Evolutionary conservation across 1,140 invertebrate species (phyloP).

Genomic region (Hyles vespertilio): DNA sequence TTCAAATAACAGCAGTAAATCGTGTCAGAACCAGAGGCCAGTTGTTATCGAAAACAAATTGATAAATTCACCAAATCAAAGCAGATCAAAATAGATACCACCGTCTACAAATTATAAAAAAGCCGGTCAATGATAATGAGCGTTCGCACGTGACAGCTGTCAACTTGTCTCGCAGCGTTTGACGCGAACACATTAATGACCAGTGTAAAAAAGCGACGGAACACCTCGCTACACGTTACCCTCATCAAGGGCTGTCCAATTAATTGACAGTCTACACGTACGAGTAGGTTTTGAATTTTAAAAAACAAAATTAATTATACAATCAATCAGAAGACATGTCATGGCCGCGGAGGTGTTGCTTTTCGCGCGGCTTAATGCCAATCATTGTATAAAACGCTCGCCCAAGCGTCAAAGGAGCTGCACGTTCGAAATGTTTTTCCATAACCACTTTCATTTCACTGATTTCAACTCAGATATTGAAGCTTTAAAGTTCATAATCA

Average conservation of each 20-base stretch:
- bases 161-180: slow-evolving; percentile 35
- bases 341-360: slow-evolving; percentile 59
- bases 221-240: slow-evolving; percentile 45
- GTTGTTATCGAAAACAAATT: no score
- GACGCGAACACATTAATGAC: slow-evolving; percentile 40
- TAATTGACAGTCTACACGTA: slow-evolving; percentile 61
- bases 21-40: no score
- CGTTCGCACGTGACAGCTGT: slow-evolving; percentile 45
- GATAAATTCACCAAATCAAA: no score
- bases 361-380: slow-evolving; percentile 64
- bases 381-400: slow-evolving; percentile 62
- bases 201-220: slow-evolving; percentile 44
- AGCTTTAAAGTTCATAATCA: slow-evolving; percentile 24
- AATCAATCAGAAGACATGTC: slow-evolving; percentile 64
- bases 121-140: not conserved
- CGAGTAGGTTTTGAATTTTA: slow-evolving; percentile 49
- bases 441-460: not conserved
- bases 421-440: slow-evolving; percentile 20
- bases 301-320: slow-evolving; percentile 66
- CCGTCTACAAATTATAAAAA: no score
- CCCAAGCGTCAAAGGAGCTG: slow-evolving; percentile 30
- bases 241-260: slow-evolving; percentile 57
- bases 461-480: slow-evolving; percentile 28
- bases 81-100: no score
- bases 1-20: no score